phyloP scores from a whole-genome alignment of 2,797 vertebrate genomes.

The Acipenser transmontanus region DNA sequence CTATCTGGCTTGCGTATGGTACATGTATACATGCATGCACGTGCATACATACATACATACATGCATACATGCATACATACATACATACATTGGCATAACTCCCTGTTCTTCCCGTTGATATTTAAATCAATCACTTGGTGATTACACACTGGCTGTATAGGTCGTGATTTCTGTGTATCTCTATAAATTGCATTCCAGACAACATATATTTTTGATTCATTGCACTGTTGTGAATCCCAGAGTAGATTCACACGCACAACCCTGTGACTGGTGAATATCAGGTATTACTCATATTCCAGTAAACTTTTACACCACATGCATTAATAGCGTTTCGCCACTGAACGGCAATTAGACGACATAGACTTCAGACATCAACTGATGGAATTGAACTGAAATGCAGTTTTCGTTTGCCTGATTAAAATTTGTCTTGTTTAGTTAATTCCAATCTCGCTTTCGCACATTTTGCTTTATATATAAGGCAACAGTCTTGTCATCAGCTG shows the following conservation, averaged over 20 bases:
- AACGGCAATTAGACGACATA: conserved; percentile 68
- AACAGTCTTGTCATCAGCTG: conserved; percentile 23
- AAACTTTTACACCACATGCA: conserved; percentile 66
- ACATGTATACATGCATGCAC: too few species aligned
- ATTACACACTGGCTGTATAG: too few species aligned
- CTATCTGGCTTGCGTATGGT: too few species aligned
- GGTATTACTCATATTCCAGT: conserved; percentile 70
- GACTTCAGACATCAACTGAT: conserved; percentile 70
- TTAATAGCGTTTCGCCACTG: conserved; percentile 66
- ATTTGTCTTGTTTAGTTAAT: conserved; percentile 46
- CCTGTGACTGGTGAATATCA: conserved; percentile 60
- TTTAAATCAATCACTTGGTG: too few species aligned
- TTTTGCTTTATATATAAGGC: conserved; percentile 7
- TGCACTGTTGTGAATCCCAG: too few species aligned
- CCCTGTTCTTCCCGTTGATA: too few species aligned
- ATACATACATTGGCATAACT: too few species aligned
- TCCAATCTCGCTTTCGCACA: conserved; percentile 32
- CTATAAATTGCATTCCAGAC: too few species aligned
- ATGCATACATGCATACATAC: too few species aligned
- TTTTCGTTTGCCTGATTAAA: conserved; percentile 56
- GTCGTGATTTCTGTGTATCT: too few species aligned
- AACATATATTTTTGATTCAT: too few species aligned
- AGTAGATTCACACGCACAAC: conserved; percentile 15
- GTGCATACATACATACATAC: too few species aligned
- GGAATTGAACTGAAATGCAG: conserved; percentile 70